These are phyloP conservation scores for Catagonus wagneri DNA, from an alignment of 2,113 vertebrate genomes.

Conservation along the genomic window DNA sequence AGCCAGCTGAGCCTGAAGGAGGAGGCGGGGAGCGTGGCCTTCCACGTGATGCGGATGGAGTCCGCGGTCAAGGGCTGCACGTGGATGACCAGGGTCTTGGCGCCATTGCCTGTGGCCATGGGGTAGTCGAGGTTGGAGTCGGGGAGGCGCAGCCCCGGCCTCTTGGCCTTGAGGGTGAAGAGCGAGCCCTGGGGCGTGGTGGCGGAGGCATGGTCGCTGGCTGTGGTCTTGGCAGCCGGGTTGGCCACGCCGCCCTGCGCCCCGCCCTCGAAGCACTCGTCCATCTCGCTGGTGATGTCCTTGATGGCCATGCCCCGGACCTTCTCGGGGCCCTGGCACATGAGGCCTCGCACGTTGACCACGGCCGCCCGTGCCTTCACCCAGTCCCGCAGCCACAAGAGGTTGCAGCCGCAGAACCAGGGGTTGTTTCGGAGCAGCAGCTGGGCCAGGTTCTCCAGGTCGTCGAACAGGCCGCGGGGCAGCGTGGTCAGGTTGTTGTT, in stretches of 20 bases:
- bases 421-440: conserved; percentile 95
- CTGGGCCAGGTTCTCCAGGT: conserved; percentile 92
- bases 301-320: conserved; percentile 93
- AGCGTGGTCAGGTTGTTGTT: conserved; percentile 97
- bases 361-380: conserved; percentile 90
- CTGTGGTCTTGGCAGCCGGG: conserved; percentile 80
- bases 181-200: conserved; percentile 94
- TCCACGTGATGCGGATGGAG: conserved; percentile 94
- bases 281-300: conserved; percentile 93
- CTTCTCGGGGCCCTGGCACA: conserved; percentile 94
- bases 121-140: conserved; percentile 93
- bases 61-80: conserved; percentile 94
- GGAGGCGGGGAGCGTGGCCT: conserved; percentile 89
- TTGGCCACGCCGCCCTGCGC: conserved; percentile 43
- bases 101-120: conserved; percentile 87
- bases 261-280: conserved; percentile 91
- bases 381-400: conserved; percentile 97
- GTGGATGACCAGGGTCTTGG: conserved; percentile 93
- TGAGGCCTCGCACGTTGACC: conserved; percentile 94
- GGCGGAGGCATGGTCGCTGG: conserved; percentile 80
- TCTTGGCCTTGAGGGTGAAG: conserved; percentile 93
- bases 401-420: conserved; percentile 96
- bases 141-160: conserved; percentile 91
- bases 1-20: conserved; percentile 96
- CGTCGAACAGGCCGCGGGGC: conserved; percentile 94